Evolutionary conservation across 2,888 invertebrate genomes (phyloP).

Genomic region (Syrphus vitripennis): DNA sequence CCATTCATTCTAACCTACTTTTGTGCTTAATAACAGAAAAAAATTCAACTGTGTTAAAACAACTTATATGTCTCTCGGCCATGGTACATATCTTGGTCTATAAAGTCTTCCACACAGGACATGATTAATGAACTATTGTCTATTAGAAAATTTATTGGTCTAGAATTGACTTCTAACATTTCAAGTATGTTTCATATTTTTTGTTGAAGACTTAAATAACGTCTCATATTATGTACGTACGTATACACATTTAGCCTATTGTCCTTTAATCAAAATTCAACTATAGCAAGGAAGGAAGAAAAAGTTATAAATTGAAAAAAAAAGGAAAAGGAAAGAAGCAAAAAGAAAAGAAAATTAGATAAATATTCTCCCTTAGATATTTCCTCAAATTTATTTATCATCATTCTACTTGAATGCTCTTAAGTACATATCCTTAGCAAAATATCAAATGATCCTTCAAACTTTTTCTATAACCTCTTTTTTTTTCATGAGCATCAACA

Average conservation of each 20-base stretch:
- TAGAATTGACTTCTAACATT: not conserved
- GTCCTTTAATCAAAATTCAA: not conserved
- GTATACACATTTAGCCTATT: not conserved
- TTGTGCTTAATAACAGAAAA: no score
- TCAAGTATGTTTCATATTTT: not conserved
- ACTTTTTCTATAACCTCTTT: conserved; percentile 12
- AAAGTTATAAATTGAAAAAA: not conserved
- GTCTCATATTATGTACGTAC: no score
- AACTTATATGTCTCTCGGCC: no score
- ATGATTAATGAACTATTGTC: not conserved
- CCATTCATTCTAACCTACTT: no score
- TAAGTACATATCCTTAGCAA: conserved; percentile 20
- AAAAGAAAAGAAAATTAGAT: not conserved
- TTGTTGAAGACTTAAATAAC: not conserved
- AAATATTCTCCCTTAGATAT: not conserved
- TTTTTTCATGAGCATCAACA: not conserved
- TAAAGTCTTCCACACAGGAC: not conserved
- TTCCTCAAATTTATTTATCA: conserved; percentile 21
- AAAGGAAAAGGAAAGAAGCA: not conserved
- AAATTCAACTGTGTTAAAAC: no score
- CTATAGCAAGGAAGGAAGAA: not conserved
- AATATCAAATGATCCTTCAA: conserved; percentile 31
- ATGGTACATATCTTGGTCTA: no score
- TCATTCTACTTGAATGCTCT: conserved; percentile 23
- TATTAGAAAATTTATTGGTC: not conserved